A percentile compares a stretch with the other conserved stretches of the same genome.
Evolutionary conservation across 2,888 invertebrate species (phyloP).

Genomic region (Scaeva pyrastri): DNA sequence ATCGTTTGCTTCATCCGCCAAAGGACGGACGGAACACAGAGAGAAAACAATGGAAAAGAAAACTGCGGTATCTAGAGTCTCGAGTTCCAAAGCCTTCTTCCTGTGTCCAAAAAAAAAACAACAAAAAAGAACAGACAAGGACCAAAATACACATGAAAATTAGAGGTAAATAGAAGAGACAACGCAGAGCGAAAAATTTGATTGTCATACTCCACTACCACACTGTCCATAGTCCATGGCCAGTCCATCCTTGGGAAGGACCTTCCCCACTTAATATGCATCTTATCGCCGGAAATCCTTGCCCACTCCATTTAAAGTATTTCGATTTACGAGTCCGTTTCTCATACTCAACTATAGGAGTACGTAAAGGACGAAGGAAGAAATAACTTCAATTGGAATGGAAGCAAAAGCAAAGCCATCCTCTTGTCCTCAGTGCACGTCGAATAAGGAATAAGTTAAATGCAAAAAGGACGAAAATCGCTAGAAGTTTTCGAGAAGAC

Average conservation of each 20-base stretch:
- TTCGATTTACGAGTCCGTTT: conserved; percentile 42
- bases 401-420: not conserved
- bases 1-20: conserved; percentile 38
- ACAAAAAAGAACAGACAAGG: conserved; percentile 22
- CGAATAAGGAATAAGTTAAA: conserved; percentile 45
- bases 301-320: conserved; percentile 20
- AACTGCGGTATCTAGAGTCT: conserved; percentile 32
- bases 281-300: conserved; percentile 33
- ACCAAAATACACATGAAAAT: conserved; percentile 50
- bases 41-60: conserved; percentile 37
- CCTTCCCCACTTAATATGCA: conserved; percentile 43
- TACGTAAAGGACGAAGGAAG: not conserved
- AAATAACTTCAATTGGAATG: conserved; percentile 49
- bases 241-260: not conserved
- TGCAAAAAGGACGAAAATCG: conserved; percentile 14
- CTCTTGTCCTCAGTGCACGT: conserved; percentile 2
- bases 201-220: not conserved
- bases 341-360: not conserved
- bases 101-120: not conserved
- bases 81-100: not conserved
- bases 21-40: not conserved
- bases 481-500: conserved; percentile 16
- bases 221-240: not conserved
- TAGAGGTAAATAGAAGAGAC: conserved; percentile 46
- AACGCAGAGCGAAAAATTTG: conserved; percentile 9